phyloP scores from a whole-genome alignment of 92 coral and sea anemone species.

The Bergia sp. region DNA sequence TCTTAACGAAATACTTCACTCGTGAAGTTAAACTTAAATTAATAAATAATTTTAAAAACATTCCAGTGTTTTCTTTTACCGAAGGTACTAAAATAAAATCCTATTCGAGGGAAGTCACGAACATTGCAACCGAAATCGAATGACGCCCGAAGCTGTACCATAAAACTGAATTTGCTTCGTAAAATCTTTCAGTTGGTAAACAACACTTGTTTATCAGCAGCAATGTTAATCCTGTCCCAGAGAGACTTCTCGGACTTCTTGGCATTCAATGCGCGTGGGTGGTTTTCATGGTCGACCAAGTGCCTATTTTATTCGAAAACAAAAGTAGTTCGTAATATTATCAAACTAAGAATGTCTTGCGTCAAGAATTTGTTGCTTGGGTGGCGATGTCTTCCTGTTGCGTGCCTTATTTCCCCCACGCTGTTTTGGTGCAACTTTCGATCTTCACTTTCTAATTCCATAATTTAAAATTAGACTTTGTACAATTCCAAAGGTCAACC shows the following conservation, averaged over 20 bases:
- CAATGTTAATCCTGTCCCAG: neutral
- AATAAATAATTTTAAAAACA: no score
- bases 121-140: no score
- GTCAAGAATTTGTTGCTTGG: neutral
- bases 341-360: neutral
- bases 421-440: neutral
- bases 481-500: neutral
- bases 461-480: neutral
- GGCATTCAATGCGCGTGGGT: slow-evolving; percentile 16
- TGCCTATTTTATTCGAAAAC: neutral
- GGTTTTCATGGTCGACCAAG: neutral
- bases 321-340: neutral
- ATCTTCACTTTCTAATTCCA: no score
- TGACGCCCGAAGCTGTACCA: neutral
- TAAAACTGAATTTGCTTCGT: neutral
- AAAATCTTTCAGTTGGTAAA: neutral
- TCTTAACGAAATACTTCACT: neutral
- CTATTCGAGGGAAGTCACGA: no score
- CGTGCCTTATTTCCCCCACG: neutral
- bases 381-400: neutral
- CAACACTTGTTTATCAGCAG: neutral
- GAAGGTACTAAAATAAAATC: no score
- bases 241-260: neutral
- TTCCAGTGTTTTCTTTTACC: no score
- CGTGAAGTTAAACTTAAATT: neutral